These are phyloP conservation scores for Rhagologus leucostigma DNA, from an alignment of 2,113 vertebrate species.

Conservation along the genomic window DNA sequence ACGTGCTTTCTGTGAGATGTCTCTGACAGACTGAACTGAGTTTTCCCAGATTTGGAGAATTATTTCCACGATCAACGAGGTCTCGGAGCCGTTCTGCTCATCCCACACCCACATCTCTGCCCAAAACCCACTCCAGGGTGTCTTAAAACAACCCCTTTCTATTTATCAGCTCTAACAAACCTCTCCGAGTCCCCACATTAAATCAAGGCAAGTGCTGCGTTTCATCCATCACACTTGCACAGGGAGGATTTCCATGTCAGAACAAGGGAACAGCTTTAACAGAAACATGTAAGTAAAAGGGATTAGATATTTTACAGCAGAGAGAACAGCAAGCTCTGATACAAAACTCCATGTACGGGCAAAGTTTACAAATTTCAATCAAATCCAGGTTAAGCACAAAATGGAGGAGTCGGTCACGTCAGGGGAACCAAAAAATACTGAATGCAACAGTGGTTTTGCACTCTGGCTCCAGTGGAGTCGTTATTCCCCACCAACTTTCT, in stretches of 20 bases:
- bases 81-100: not conserved
- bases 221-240: not conserved
- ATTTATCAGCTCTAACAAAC: not conserved
- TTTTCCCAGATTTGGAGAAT: not conserved
- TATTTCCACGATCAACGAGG: not conserved
- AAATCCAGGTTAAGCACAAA: not conserved
- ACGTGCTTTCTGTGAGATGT: rapidly evolving
- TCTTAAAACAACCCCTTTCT: not conserved
- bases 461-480: not conserved
- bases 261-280: not conserved
- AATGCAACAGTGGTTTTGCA: not conserved
- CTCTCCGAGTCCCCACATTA: rapidly evolving
- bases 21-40: not conserved
- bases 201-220: not conserved
- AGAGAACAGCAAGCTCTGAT: not conserved
- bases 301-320: not conserved
- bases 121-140: not conserved
- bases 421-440: not conserved
- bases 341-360: not conserved
- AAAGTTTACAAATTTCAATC: not conserved
- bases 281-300: not conserved
- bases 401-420: not conserved
- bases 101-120: not conserved
- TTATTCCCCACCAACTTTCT: not conserved
- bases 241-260: not conserved